These are phyloP conservation scores for Catocala sponsa DNA, from an alignment of 2,888 invertebrate species.

Conservation along the genomic window DNA sequence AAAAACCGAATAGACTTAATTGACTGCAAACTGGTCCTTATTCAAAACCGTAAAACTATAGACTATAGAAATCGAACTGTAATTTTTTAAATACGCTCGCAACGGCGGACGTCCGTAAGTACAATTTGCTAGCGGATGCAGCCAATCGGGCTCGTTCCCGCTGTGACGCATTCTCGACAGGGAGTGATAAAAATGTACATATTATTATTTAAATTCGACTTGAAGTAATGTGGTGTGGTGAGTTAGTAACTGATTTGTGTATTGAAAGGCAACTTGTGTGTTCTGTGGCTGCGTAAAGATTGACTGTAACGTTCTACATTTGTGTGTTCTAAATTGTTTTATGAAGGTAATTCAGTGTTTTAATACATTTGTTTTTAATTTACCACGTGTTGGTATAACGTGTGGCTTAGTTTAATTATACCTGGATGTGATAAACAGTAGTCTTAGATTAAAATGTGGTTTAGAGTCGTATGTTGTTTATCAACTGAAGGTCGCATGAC, in stretches of 20 bases:
- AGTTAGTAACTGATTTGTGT: constrained; percentile 18
- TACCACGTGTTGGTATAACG: neutral
- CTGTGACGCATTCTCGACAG: constrained; percentile 39
- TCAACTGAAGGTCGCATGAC: no score
- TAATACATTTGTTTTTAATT: neutral
- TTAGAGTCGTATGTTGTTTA: no score
- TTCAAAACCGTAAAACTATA: neutral
- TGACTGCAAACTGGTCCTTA: neutral
- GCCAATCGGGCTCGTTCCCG: constrained; percentile 52
- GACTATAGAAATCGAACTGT: constrained; percentile 32
- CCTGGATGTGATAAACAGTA: no score
- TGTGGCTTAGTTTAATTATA: neutral
- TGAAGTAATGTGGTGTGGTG: constrained; percentile 6
- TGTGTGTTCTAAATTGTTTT: no score
- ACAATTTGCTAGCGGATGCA: constrained; percentile 51
- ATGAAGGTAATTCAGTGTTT: no score
- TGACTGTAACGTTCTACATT: no score
- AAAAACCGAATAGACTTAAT: neutral
- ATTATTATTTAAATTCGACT: constrained; percentile 28
- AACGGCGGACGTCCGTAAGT: constrained; percentile 51
- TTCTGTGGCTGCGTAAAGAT: no score
- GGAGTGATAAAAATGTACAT: constrained; percentile 41
- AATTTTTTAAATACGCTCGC: constrained; percentile 46
- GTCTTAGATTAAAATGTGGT: no score
- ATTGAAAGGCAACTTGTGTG: neutral